Conservation (phyloP, 2,888 invertebrate species). For the Sinotaia quadrata region DNA sequence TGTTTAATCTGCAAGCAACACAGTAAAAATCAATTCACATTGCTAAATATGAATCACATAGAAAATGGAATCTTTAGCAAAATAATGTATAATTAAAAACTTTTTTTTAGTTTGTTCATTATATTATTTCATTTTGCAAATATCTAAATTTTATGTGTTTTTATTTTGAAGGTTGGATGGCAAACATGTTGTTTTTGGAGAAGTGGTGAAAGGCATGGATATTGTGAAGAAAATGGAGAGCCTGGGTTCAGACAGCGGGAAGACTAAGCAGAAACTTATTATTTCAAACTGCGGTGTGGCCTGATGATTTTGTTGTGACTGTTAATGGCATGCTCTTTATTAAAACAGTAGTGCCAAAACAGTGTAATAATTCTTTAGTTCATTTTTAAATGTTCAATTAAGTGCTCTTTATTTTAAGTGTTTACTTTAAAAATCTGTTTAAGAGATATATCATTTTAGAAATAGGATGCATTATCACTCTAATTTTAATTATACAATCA, state of each 20-base stretch:
- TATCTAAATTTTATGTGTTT: not conserved
- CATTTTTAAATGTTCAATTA: no score
- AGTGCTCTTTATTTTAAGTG: not conserved
- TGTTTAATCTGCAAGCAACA: no score
- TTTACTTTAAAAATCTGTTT: not conserved
- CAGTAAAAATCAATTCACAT: no score
- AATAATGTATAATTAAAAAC: not conserved
- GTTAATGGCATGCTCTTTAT: no score
- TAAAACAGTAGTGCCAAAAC: no score
- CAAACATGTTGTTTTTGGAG: conserved; percentile 38
- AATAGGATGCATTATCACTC: no score
- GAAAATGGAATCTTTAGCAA: no score
- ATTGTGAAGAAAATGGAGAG: conserved; percentile 31
- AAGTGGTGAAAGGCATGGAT: conserved; percentile 33
- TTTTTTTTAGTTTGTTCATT: not conserved
- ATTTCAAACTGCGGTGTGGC: conserved; percentile 31
- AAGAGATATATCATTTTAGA: not conserved
- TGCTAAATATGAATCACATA: no score
- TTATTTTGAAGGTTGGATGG: conserved; percentile 32
- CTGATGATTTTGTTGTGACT: no score
- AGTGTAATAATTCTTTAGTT: no score
- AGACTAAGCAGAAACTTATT: conserved; percentile 23
- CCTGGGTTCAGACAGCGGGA: conserved; percentile 22
- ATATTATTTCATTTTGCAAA: not conserved
- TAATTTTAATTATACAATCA: no score